A percentile compares a stretch with the other conserved stretches of the same genome.
Conservation (phyloP, 2,113 vertebrate genomes). For the Oreocharis arfaki region DNA sequence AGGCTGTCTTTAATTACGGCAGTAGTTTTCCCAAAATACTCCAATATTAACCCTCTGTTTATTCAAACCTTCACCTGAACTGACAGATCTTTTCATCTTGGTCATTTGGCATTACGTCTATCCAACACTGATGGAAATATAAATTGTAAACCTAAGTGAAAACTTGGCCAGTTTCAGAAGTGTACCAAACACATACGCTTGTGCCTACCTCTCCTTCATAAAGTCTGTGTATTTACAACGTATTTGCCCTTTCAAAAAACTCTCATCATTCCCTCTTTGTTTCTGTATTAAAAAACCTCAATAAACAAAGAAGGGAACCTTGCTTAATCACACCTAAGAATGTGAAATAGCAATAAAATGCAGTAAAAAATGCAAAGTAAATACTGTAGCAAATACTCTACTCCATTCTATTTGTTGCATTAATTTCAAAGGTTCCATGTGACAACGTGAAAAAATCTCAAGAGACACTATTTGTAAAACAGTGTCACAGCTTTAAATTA, state of each 20-base stretch:
- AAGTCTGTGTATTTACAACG: neutral
- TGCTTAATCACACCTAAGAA: neutral
- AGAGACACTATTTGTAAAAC: neutral
- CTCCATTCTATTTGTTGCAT: neutral
- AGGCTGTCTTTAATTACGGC: neutral
- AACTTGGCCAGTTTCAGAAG: neutral
- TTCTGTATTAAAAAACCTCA: neutral
- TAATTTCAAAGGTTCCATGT: neutral
- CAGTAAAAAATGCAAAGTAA: neutral
- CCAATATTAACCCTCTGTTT: neutral
- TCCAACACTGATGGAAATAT: neutral
- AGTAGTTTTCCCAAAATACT: neutral
- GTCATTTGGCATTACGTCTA: neutral
- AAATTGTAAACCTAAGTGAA: neutral
- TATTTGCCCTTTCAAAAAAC: neutral
- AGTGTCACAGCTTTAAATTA: neutral
- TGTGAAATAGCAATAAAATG: neutral
- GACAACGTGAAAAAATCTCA: neutral
- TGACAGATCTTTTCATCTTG: neutral
- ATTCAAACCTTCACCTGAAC: neutral
- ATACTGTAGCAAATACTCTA: neutral
- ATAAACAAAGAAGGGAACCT: neutral
- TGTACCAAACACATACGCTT: neutral
- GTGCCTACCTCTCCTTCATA: neutral
- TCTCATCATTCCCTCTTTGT: neutral